Evolutionary conservation across 2,888 invertebrate genomes (phyloP).

Genomic region (Ophioninae sp.): DNA sequence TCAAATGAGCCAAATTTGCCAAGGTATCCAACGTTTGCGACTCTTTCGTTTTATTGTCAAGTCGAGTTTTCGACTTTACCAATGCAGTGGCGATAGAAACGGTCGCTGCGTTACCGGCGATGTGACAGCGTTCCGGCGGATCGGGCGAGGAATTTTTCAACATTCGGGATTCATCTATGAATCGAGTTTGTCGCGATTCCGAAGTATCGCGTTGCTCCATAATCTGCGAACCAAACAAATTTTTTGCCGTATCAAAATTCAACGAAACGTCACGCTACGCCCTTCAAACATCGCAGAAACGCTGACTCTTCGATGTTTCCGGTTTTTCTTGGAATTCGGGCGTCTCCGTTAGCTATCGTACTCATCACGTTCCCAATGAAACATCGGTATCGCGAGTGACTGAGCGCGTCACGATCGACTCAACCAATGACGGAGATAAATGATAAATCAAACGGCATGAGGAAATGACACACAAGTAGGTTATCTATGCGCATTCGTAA

Average conservation of each 20-base stretch:
- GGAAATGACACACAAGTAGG: background rate
- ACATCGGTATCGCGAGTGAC: background rate
- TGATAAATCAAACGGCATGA: constrained; percentile 18
- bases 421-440: background rate
- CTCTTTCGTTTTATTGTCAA: constrained; percentile 16
- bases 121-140: constrained; percentile 2
- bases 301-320: background rate
- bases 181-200: constrained; percentile 6
- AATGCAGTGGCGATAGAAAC: constrained; percentile 9
- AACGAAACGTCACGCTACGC: background rate
- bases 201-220: constrained; percentile 23
- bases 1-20: constrained; percentile 42
- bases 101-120: background rate
- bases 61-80: background rate
- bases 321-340: background rate
- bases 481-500: background rate
- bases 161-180: constrained; percentile 15
- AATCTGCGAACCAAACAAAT: constrained; percentile 11
- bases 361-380: background rate
- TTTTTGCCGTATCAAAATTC: background rate
- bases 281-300: background rate
- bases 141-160: background rate
- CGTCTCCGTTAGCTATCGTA: background rate
- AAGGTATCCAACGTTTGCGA: constrained; percentile 11
- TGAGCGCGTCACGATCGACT: background rate